Evolutionary conservation across 2,113 vertebrate genomes (phyloP), one percentile per base, ranked within the genome.

Genomic region (Podiceps cristatus): DNA sequence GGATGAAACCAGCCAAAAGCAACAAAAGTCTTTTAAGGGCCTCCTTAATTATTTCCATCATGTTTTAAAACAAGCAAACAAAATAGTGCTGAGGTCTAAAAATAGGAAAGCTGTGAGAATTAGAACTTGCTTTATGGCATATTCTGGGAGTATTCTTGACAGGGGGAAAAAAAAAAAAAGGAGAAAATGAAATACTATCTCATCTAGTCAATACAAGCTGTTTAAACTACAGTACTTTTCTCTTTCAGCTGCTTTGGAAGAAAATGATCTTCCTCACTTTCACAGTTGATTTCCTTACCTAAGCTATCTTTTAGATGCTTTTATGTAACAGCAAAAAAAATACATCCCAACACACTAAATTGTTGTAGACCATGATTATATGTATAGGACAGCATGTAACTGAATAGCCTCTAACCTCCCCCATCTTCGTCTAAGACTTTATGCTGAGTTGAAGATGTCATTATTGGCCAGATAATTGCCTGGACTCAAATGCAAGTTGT

Each of bases 381-480:
- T 0, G 0, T 18, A 35, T 69, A 17, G 3, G 42, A 44, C 8
- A 2, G 12, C 13, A 28, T 8, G 33, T 35, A 52, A 83, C 29
- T 68, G 29, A 86, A 52, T 8, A 79, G 33, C 29, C 49, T 79
- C 44, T 77, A 47, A 67, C 4, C 10, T 86, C 24, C 49, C 7
- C 18, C 79, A 4, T 69, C 88, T 88, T 92, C n/a, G 63, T 60
- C 24, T 42, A 82, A 85, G 56, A 52, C 11, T 66, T 82, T 76
- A 52, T 66, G 42, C 56, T 64, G 53, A 81, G 37, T 37, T 85
- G 42, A 37, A 85, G 66, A 53, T 73, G 40, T 63, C n/a, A 24
- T 80, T 88, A 83, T 53, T 76, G 58, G 45, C 33, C 11, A 3
- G 40, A 62, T 62, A 95, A 90, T 88, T 69, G 42, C 35, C 81